A percentile compares a stretch with the other conserved stretches of the same genome.
Conservation (phyloP, 2,797 vertebrate genomes). For the Oreochromis mossambicus region DNA sequence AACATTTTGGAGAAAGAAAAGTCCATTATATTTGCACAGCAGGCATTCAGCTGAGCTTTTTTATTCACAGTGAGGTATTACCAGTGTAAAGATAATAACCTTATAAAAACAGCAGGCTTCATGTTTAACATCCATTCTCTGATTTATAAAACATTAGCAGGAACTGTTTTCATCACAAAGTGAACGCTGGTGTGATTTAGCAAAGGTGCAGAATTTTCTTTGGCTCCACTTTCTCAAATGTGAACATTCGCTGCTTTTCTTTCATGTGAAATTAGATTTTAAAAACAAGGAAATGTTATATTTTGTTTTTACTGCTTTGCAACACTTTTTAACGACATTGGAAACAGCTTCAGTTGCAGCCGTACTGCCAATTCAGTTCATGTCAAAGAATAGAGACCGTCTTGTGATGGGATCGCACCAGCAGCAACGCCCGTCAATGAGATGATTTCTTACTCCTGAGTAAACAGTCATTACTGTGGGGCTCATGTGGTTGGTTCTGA, state of each 20-base stretch:
- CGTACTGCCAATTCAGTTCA: neutral
- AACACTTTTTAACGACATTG: neutral
- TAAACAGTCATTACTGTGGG: neutral
- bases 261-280: neutral
- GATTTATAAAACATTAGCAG: neutral
- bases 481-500: neutral
- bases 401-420: neutral
- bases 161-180: neutral
- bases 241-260: neutral
- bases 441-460: neutral
- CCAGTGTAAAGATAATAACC: neutral
- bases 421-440: fast-evolving
- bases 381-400: neutral
- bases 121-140: neutral
- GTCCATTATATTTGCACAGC: neutral
- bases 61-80: neutral
- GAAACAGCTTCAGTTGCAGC: neutral
- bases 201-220: neutral
- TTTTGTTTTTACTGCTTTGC: neutral
- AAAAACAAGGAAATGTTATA: too few species aligned
- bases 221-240: neutral
- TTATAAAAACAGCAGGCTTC: neutral
- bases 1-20: neutral
- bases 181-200: neutral
- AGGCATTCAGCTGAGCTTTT: neutral